Base-by-base conservation (phyloP, 2,797 vertebrate species). In the Adrianichthys oophorus region DNA sequence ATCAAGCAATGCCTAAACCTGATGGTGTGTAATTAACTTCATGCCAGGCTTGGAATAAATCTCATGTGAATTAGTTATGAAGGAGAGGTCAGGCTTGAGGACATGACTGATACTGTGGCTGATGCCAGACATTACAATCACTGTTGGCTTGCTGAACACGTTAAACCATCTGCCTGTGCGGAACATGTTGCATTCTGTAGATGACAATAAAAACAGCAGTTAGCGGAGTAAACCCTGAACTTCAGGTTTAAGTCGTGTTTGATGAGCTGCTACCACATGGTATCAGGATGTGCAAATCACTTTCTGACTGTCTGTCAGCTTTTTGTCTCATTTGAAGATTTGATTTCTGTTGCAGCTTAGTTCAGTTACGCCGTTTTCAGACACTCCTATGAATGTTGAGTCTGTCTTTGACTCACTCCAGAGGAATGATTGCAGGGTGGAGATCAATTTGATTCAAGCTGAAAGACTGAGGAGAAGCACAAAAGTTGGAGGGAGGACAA, bases 221-320 rank as follows among this genome's bases (percentile, higher is more conserved):
- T 68, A 65, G 51, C 52, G 66, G 60, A 70, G 48, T 37, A 56
- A 51, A 16, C 71, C 47, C 42, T 78, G 29, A 52, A 54, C 51
- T n/a, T 45, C 16, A 15, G 15, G 56, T 40, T 43, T 43, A 43
- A 43, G 69, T 59, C 75, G 51, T 62, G 48, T 62, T 48, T 16
- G 44, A 51, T 62, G 48, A 21, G 5, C 18, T 18, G 44, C 44
- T 52, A 66, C 8, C 1, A 57, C 48, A 82, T 44, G 76, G 61
- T 53, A 41, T 70, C 55, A 50, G 41, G 37, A 62, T 69, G 49
- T 48, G 63, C 47, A 75, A 64, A 64, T 65, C 62, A 59, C 53
- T 56, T 52, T 75, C 74, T 85, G 78, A 85, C 66, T 83, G 56
- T 80, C 32, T 76, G 84, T 81, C 83, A 86, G 69, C 54, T 49